Base-by-base conservation (phyloP, 2,888 invertebrate species). In the Agrenia bidenticulata region DNA sequence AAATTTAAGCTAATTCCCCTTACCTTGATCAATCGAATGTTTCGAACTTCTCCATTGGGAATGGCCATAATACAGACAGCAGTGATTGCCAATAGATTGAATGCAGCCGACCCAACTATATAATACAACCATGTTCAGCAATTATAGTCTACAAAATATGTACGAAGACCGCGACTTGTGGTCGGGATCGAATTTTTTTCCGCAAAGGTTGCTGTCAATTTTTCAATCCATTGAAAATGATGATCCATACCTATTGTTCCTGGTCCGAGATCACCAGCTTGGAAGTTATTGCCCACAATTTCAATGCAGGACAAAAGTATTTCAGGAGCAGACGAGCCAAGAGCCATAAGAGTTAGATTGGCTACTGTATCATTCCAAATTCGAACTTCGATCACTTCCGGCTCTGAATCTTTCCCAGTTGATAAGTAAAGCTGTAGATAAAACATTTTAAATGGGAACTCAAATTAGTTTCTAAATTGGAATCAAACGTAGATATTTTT, bases 221-320 rank as follows among this genome's bases (percentile, higher is more conserved):
- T n/a, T 21, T 1, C 24, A 19, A 50, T n/a, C 41, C n/a, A n/a
- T n/a, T n/a, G n/a, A n/a, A n/a, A n/a, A n/a, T n/a, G n/a, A 7
- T 85, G n/a, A n/a, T n/a, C n/a, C n/a, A n/a, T n/a, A n/a, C n/a
- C 84, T 63, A 85, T 85, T 2, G 84, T 84, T 26, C 84, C 82
- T 0, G 84, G 84, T 9, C 84, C 85, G 4, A 85, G 76, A 1
- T 80, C 80, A 1, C 83, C 84, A 1, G 84, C 78, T 58, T 78
- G 69, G 75, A 79, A 76, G 55, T 77, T 77, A 64, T 80, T 80
- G 17, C 79, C 79, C 23, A 80, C 77, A 58, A 83, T 82, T 78
- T 84, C 84, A 68, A 84, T 83, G 63, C 81, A 78, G 7, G 83
- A 82, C 17, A 84, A 78, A 2, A 84, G 77, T 67, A 84, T 84